Base-by-base conservation (phyloP, 2,113 vertebrate genomes). In the Etia nguti region DNA sequence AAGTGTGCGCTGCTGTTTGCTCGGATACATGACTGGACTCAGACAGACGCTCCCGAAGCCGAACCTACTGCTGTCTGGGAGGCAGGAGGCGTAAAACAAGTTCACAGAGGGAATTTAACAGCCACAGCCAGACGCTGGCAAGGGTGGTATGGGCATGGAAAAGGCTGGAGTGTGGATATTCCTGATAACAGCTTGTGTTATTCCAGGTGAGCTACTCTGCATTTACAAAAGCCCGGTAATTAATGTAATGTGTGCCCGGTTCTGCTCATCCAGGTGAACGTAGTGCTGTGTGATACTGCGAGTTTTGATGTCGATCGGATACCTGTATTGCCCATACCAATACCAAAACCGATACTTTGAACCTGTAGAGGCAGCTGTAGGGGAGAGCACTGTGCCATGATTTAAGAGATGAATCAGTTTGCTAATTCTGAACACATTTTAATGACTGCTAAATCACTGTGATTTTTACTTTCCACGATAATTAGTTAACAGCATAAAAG, bases 121-220 rank as follows among this genome's bases (percentile, higher is more conserved):
- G 62, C 31, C 88, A 89, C 88, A 91, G 36, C 10, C 65, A 75
- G 89, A 93, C 93, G 68, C 94, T 94, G 93, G 94, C 86, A 90
- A 79, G 59, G 80, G 54, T 46, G 89, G 82, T 82, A 57, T 59
- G 90, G 94, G 46, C 86, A 96, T 96, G 95, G 95, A 92, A 86
- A 88, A 83, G 82, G 52, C 79, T 29, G 85, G 90, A 92, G 38
- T 94, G 56, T 90, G 94, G 94, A 93, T 93, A 90, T 92, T 95
- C 89, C 83, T 95, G 75, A 92, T 95, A 70, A 92, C 93, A 83
- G 82, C 77, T 81, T 95, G 88, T 81, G 4, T 94, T 80, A 80
- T 93, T 90, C 75, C 88, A 92, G 95, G 95, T 96, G 90, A 80
- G 90, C 8, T 4, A 11, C 26, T 75, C 22, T 86, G 18, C 8